These are phyloP conservation scores for Pluvianellus socialis DNA, from an alignment of 2,113 vertebrate genomes.

Conservation along the genomic window DNA sequence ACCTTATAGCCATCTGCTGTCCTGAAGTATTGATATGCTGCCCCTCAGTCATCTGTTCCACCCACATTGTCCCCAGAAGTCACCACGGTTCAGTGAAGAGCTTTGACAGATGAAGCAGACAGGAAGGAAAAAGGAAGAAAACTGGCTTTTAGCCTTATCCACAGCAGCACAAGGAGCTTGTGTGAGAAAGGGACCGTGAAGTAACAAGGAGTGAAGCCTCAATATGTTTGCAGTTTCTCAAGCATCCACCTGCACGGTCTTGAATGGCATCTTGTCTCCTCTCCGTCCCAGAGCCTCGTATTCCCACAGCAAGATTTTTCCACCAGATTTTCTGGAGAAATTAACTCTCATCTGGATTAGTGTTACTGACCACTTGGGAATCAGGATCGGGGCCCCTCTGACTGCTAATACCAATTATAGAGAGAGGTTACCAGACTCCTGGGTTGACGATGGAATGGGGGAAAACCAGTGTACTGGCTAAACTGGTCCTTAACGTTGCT, in stretches of 20 bases:
- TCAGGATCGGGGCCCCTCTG: neutral
- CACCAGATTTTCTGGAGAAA: neutral
- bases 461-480: neutral
- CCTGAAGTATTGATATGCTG: neutral
- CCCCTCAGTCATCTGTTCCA: slow-evolving; percentile 40
- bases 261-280: neutral
- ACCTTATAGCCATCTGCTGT: slow-evolving; percentile 47
- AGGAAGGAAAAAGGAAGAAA: slow-evolving; percentile 6
- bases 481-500: accelerated
- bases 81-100: neutral
- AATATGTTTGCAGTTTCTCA: neutral
- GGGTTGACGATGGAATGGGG: neutral
- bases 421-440: neutral
- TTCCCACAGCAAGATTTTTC: neutral
- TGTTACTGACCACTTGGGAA: neutral
- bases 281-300: neutral
- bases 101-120: slow-evolving; percentile 21
- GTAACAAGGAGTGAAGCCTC: neutral
- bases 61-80: slow-evolving; percentile 18
- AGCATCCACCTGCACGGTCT: neutral
- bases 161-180: neutral
- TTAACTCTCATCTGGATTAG: neutral
- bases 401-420: neutral
- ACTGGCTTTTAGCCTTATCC: neutral
- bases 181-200: neutral